Base-by-base conservation (phyloP, 2,113 vertebrate genomes). In the Eubucco bourcierii region DNA sequence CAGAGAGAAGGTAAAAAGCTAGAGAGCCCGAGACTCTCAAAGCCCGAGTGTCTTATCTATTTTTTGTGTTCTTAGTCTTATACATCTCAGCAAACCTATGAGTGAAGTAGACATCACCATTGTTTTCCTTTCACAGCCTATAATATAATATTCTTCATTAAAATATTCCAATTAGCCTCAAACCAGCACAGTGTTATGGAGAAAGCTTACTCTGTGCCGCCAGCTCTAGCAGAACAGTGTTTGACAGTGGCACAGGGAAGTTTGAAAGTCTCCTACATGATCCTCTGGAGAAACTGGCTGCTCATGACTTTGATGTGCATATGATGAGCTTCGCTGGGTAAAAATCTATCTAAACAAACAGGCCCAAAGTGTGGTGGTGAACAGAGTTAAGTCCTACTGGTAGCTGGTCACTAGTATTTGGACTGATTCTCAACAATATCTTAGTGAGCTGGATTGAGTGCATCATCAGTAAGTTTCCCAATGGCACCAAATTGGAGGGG, bases 331-430 rank as follows among this genome's bases (percentile, higher is more conserved):
- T 33, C 1, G 9, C 2, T 37, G 10, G 8, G 10, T 73, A 2
- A 70, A 80, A 50, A 58, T 9, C 7, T 24, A 29, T 0, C 47
- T 77, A 39, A 8, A 39, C 29, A 20, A 10, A 46, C 0, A 0
- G 11, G 29, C 29, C 17, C 50, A 31, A 17, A 64, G 12, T 47
- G 24, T 24, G 13, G 33, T 34, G 19, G 4, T 68, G 55, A 89
- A 37, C 4, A 21, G 27, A 71, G 4, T 19, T 28, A 31, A 24
- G 73, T 31, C 14, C 37, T 59, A 8, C 4, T 55, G 47, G 44
- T 1, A 0, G 1, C 6, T 0, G 0, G 27, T 31, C 37, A 80
- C 20, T 10, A 12, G 4, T 33, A 3, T 0, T 58, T 20, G 8
- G 19, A 9, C 4, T 21, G 20, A n/a, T 28, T 6, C 24, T 63